Percentiles rank a stretch among this genome's conserved stretches.
These are phyloP conservation scores for Thunnus albacares DNA, from an alignment of 2,797 vertebrate genomes.

Conservation along the genomic window DNA sequence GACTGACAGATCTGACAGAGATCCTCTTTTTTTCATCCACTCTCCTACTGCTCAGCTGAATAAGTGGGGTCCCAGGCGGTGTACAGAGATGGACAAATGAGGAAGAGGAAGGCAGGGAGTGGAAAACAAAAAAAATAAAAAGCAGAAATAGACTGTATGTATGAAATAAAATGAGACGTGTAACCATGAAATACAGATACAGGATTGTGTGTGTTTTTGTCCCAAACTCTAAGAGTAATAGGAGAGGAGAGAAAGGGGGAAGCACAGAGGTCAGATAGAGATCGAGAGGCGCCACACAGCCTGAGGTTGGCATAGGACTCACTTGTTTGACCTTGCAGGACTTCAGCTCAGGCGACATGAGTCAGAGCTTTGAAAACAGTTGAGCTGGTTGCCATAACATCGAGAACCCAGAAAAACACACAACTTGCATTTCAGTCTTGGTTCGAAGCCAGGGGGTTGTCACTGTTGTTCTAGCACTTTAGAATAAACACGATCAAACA, in stretches of 20 bases:
- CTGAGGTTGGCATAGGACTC: conserved; percentile 65
- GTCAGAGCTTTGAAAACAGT: conserved; percentile 49
- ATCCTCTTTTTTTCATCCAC: conserved; percentile 49
- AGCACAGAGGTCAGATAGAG: conserved; percentile 62
- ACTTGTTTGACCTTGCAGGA: conserved; percentile 73
- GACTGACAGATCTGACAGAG: conserved; percentile 65
- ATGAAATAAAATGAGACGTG: conserved; percentile 7
- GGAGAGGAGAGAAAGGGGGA: conserved; percentile 33
- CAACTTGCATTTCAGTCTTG: conserved; percentile 25
- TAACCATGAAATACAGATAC: conserved; percentile 27
- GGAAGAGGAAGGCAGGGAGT: not conserved
- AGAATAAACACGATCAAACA: conserved; percentile 42
- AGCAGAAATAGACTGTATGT: conserved; percentile 18
- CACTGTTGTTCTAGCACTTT: conserved; percentile 16
- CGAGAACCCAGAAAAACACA: conserved; percentile 34
- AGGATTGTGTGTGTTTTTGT: conserved; percentile 20
- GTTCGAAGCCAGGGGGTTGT: not conserved
- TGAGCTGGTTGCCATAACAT: conserved; percentile 35
- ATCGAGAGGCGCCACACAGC: conserved; percentile 60
- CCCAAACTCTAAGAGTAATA: conserved; percentile 8
- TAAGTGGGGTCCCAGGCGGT: conserved; percentile 43
- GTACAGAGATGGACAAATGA: conserved; percentile 36
- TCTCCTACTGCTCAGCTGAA: conserved; percentile 35
- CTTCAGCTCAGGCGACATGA: conserved; percentile 66
- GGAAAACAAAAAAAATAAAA: conserved; percentile 16